phyloP scores from a whole-genome alignment of 2,113 vertebrate genomes.

The Hyperopisus bebe region DNA sequence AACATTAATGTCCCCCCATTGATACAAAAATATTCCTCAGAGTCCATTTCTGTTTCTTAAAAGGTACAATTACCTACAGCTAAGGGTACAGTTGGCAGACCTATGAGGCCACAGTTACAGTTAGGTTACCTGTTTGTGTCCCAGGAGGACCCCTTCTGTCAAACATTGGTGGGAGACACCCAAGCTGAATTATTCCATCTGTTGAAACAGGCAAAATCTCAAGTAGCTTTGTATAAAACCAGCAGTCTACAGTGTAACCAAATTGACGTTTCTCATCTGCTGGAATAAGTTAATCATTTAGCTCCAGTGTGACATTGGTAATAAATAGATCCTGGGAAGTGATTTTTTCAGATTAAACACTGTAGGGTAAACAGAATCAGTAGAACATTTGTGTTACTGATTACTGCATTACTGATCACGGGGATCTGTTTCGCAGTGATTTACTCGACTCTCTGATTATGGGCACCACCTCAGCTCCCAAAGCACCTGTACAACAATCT shows the following conservation, averaged over 20 bases:
- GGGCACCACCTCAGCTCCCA: background rate
- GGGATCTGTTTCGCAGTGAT: background rate
- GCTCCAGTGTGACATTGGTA: conserved; percentile 2
- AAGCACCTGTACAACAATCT: conserved; percentile 2
- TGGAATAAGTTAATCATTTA: background rate
- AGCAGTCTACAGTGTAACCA: background rate
- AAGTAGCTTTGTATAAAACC: background rate
- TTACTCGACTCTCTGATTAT: background rate
- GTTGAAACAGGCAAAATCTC: background rate
- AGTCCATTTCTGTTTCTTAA: too few relatives aligned
- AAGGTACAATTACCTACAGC: too few relatives aligned
- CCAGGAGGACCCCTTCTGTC: background rate
- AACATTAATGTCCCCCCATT: too few relatives aligned
- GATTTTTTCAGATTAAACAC: background rate
- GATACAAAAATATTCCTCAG: too few relatives aligned
- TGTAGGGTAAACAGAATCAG: conserved; percentile 3
- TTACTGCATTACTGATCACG: background rate
- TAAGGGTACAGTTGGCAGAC: too few relatives aligned
- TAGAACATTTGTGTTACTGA: background rate
- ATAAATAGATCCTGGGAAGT: background rate
- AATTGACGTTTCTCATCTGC: background rate
- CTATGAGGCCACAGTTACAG: too few relatives aligned
- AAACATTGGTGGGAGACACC: background rate
- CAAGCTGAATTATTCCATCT: background rate
- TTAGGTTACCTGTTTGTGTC: background rate